phyloP scores from a whole-genome alignment of 2,888 invertebrate genomes.

The Luperina nickerlii region DNA sequence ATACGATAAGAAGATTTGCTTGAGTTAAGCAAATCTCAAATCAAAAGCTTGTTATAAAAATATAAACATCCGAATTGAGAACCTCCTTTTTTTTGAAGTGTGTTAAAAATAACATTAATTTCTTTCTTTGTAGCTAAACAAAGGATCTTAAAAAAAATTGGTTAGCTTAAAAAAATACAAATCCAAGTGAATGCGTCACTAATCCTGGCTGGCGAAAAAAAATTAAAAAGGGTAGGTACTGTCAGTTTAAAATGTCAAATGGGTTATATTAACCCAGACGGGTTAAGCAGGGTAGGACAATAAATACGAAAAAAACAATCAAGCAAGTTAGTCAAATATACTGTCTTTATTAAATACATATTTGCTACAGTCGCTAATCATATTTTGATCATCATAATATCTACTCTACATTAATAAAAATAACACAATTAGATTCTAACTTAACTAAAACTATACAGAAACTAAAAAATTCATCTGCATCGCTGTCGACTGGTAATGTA shows the following conservation, averaged over 20 bases:
- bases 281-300: not conserved
- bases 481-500: too few relatives aligned
- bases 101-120: not conserved
- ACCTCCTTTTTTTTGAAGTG: too few relatives aligned
- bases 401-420: too few relatives aligned
- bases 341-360: too few relatives aligned
- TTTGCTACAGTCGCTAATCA: too few relatives aligned
- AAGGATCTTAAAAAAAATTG: not conserved
- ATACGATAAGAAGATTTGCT: too few relatives aligned
- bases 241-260: slow-evolving; percentile 20
- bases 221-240: not conserved
- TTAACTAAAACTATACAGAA: too few relatives aligned
- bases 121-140: not conserved
- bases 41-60: not conserved
- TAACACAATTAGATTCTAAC: too few relatives aligned
- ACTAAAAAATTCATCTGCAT: too few relatives aligned
- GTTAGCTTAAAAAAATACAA: not conserved
- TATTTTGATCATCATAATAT: too few relatives aligned
- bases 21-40: not conserved
- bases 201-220: not conserved
- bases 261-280: not conserved
- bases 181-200: not conserved
- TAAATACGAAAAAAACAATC: slow-evolving; percentile 11
- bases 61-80: too few relatives aligned
- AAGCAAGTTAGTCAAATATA: not conserved